Base-by-base conservation (phyloP, 1,140 invertebrate genomes). In the Zaprionus gabonicus region DNA sequence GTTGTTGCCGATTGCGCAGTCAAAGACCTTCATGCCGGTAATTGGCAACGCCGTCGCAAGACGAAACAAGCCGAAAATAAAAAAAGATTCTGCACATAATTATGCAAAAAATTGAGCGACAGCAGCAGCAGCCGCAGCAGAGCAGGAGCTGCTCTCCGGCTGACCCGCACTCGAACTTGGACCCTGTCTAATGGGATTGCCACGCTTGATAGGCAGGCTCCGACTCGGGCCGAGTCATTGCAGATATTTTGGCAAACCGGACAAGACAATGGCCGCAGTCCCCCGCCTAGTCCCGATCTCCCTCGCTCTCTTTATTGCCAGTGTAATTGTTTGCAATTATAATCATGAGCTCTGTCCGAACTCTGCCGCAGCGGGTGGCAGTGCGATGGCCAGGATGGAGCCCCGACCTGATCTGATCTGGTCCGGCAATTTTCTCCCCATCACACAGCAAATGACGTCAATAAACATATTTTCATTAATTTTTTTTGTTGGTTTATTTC, bases 11-110 rank as follows among this genome's bases (percentile, higher is more conserved):
- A 84, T 87, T 87, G 85, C 85, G 85, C 85, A 88, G 85, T 90
- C 85, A 88, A 90, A 88, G 85, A 88, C 85, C 85, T 88, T 88
- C 85, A 88, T 88, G 85, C 81, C 84, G 76, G 85, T 88, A 88
- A 88, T 88, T 88, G 85, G 85, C 85, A 81, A 71, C 78, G 70
- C 69, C 79, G 81, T 53, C 67, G 71, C 77, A 67, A 64, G 67
- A 82, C 76, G 62, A 64, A 72, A 25, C 23, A 77, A 70, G 20
- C 4, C 15, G 20, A 20, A 20, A 38, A 58, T 13, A 76, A 76
- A 67, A 58, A 57, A 31, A 46, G 41, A 67, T 71, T 71, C 68
- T 71, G 72, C 67, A 78, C 74, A 84, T 88, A 87, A 90, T 90
- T 84, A 87, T 88, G 74, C 81, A 83, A 71, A 82, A 65, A 56